These are phyloP conservation scores for Clanis bilineata DNA, from an alignment of 2,888 invertebrate genomes.

Conservation along the genomic window DNA sequence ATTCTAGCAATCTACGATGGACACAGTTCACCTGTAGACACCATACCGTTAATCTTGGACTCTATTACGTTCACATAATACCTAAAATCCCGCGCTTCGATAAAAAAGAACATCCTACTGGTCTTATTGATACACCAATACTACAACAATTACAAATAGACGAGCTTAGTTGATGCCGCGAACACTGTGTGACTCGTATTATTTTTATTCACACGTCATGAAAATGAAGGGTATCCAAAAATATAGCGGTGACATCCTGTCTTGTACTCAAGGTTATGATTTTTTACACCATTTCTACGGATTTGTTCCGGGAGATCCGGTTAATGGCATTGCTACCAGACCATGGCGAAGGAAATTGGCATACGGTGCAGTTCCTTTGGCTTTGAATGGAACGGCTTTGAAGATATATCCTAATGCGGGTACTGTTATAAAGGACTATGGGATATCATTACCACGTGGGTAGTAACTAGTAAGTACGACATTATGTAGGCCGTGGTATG, in stretches of 20 bases:
- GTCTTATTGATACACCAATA: not conserved
- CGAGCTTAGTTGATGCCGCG: conserved; percentile 21
- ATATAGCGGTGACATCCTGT: conserved; percentile 50
- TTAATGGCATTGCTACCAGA: not conserved
- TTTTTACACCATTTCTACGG: conserved; percentile 29
- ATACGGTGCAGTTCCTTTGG: not conserved
- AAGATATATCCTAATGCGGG: too few species aligned
- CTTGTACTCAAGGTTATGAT: conserved; percentile 26
- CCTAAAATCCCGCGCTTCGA: too few species aligned
- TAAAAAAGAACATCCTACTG: not conserved
- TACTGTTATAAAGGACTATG: too few species aligned
- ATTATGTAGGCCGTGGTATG: too few species aligned
- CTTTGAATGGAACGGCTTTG: not conserved
- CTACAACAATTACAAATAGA: not conserved
- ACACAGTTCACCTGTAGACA: too few species aligned
- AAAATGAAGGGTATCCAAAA: conserved; percentile 35
- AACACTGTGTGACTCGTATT: conserved; percentile 29
- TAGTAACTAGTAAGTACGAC: too few species aligned
- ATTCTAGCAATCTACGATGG: too few species aligned
- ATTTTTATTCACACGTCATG: conserved; percentile 34
- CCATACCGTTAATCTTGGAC: too few species aligned
- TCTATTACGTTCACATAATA: too few species aligned
- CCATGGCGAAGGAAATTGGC: not conserved
- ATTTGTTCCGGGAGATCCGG: conserved; percentile 4
- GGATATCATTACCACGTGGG: too few species aligned